Percentiles rank a stretch among this genome's conserved stretches.
Conservation (phyloP, 2,888 invertebrate genomes). For the Palloptera scutellata region DNA sequence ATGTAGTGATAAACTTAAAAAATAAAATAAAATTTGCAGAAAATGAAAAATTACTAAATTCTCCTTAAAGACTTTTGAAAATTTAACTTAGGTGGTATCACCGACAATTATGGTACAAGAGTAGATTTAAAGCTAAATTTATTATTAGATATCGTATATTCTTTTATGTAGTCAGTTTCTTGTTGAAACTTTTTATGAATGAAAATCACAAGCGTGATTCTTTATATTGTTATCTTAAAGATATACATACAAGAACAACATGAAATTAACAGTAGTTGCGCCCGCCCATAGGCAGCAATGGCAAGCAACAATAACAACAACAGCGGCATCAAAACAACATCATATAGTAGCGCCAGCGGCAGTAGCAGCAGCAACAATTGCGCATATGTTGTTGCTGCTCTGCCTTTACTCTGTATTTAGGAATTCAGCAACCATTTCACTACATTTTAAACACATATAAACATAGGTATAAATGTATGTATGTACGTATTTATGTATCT, state of each 20-base stretch:
- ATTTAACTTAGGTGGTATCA: too few relatives aligned
- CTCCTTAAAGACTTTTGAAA: too few relatives aligned
- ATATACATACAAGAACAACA: slow-evolving; percentile 6
- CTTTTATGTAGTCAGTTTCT: too few relatives aligned
- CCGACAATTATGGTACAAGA: too few relatives aligned
- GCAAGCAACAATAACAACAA: slow-evolving; percentile 9
- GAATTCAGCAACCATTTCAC: slow-evolving; percentile 9
- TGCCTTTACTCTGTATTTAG: slow-evolving; percentile 10
- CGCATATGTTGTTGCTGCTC: too few relatives aligned
- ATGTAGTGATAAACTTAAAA: too few relatives aligned
- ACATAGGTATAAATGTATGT: not conserved
- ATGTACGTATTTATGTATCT: not conserved
- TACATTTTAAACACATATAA: not conserved
- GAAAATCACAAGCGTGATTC: slow-evolving; percentile 17
- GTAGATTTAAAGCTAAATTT: too few relatives aligned
- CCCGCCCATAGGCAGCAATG: slow-evolving; percentile 23
- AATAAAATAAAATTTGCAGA: too few relatives aligned
- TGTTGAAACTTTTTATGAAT: slow-evolving; percentile 17
- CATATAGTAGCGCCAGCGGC: slow-evolving; percentile 7
- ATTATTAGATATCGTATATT: too few relatives aligned
- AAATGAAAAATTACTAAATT: too few relatives aligned
- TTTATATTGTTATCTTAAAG: not conserved
- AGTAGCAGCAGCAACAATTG: slow-evolving; percentile 8
- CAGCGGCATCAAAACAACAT: not conserved
- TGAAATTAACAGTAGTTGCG: slow-evolving; percentile 24